phyloP scores from a whole-genome alignment of 1,140 invertebrate genomes.

The Apis cerana region DNA sequence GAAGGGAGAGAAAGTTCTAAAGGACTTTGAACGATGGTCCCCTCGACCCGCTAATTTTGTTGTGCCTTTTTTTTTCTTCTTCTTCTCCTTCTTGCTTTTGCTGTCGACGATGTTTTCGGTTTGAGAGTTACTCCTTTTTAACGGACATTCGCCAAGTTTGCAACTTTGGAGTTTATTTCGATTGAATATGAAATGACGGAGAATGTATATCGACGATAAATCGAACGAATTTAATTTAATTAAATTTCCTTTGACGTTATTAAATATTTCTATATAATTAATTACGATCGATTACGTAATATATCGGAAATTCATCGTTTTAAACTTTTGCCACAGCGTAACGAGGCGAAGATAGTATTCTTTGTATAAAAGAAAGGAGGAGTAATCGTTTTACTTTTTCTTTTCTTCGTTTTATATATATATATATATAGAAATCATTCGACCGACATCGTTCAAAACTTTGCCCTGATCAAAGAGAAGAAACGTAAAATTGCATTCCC shows the following conservation, averaged over 20 bases:
- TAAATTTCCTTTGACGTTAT: neutral
- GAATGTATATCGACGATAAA: neutral
- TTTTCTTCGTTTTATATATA: no score
- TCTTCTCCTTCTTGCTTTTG: neutral
- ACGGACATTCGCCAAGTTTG: neutral
- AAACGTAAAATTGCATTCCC: conserved; percentile 21
- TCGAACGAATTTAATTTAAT: no score
- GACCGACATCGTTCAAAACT: neutral
- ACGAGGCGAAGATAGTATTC: neutral
- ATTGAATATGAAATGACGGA: neutral
- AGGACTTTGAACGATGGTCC: neutral
- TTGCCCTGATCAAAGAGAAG: neutral
- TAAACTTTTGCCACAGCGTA: neutral
- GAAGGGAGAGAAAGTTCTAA: neutral
- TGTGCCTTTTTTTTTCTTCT: neutral
- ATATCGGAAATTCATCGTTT: neutral
- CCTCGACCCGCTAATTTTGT: neutral
- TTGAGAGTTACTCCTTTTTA: neutral
- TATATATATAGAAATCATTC: neutral
- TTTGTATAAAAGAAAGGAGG: neutral
- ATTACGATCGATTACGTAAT: neutral
- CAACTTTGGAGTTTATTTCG: neutral
- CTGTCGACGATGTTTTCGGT: neutral
- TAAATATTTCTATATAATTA: neutral
- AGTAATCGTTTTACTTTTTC: neutral